Base-by-base conservation (phyloP, 2,797 vertebrate genomes). In the Paguma larvata region DNA sequence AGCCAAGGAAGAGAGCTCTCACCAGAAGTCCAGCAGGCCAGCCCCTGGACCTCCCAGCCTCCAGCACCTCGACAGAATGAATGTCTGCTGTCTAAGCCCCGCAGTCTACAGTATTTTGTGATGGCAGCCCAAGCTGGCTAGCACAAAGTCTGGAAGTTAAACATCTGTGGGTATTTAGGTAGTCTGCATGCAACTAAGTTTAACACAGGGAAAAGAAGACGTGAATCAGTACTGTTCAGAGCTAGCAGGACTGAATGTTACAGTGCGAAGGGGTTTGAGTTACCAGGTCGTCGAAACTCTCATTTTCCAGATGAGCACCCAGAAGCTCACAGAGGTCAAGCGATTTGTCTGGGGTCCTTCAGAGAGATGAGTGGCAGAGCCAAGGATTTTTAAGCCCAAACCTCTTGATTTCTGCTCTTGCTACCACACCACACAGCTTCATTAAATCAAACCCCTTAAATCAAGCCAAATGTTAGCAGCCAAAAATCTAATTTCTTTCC, bases 261-360 rank as follows among this genome's bases (percentile, higher is more conserved):
- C 0, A 77, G 67, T 38, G 68, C 51, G 23, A 89, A 92, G 68
- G 48, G 14, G 18, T 72, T 83, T 89, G 51, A 65, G 56, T 65
- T 77, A 67, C 10, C 65, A 77, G 27, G 56, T 68, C 53, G 5
- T 78, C 88, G 51, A 78, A 89, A n/a, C 21, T 85, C 86, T 94
- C 32, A 46, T 62, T 89, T 86, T 73, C 88, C 25, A 86, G n/a
- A 85, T 2, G 51, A 96, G 68, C 78, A 82, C 62, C 84, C 75
- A 77, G 94, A 88, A 91, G 75, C 56, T 90, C 93, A 72, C 38
- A 67, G 85, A 88, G 73, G 88, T 80, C 83, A 84, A 25, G 79
- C 23, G 85, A 86, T 68, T 62, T 68, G 68, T 91, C 68, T 77
- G 68, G 51, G 59, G 41, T 65, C 84, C 93, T 97, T 91, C 53